Base-by-base conservation (phyloP, 2,888 invertebrate species). In the Idaea aversata region DNA sequence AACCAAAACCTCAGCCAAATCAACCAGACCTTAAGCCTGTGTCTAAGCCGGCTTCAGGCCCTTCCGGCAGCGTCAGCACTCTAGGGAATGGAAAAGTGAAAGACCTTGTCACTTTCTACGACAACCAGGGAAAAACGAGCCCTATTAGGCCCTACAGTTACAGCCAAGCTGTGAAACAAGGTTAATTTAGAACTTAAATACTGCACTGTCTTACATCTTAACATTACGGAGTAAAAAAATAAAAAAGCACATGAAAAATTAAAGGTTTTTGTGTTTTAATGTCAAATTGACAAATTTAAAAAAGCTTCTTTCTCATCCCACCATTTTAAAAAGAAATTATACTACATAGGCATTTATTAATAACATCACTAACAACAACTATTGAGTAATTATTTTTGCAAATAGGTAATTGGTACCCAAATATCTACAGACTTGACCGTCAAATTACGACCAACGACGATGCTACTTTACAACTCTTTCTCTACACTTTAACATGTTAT, bases 151-250 rank as follows among this genome's bases (percentile, higher is more conserved):
- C 93, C 0, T 89, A 91, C 76, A 85, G 84, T 63, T 93, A 93
- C 77, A 90, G 91, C 65, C 86, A 88, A 72, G 90, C 93, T 35
- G 93, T 92, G n/a, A 92, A 91, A 74, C 90, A 92, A 73, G 92
- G 91, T 62, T 87, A 77, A 84, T 57, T 35, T 5, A 57, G 13
- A 63, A 60, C 57, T 59, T 59, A 61, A 47, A 5, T 7, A n/a
- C 61, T 35, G 38, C 36, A 59, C 5, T 25, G 34, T 5, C 34
- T n/a, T n/a, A n/a, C n/a, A n/a, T n/a, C 25, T 25, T 25, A 25
- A 25, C 25, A 3, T 25, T 25, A 2, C 3, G 25, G 25, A 25
- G 3, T 25, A 25, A n/a, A n/a, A n/a, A n/a, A 25, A 25, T 25
- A 25, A 25, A 25, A 25, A 25, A 2, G 25, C 3, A 25, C 25